Evolutionary conservation across 2,113 vertebrate species (phyloP), one percentile per base, ranked within the genome.

Genomic region (Equus quagga): DNA sequence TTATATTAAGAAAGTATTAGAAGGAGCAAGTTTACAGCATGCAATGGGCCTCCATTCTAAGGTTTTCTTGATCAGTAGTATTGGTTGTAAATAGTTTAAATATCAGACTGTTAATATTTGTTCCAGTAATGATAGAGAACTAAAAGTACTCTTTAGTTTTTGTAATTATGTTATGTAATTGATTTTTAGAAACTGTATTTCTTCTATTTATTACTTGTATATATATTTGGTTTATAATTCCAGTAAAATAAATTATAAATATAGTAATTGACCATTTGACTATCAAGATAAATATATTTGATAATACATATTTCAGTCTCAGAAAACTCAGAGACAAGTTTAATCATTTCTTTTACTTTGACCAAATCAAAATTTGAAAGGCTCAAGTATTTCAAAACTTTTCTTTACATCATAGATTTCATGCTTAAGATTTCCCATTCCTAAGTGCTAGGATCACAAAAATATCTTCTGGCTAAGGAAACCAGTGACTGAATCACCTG

Each of bases 371-470:
- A 67, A 94, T 89, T 93, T 95, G 24, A 82, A 90, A 78, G 56
- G 2, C 24, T 81, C 10, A 95, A 23, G 15, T 80, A 54, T 89
- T 91, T 91, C 41, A 76, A 15, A 91, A 91, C 41, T 90, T 84
- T 78, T 85, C 2, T 85, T 90, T 93, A 73, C 2, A 24, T 90
- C 46, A 56, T 85, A 85, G 46, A 46, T 87, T 96, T 92, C 11
- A 82, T 96, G 91, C 51, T 84, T 96, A 87, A 51, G 12, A 80
- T 95, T 96, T 89, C 64, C 33, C 73, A 83, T 96, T 92, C 65
- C 65, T 80, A 58, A 92, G 31, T 62, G 73, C 2, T 51, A 31
- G 70, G n/a, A 49, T 94, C 51, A 78, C 15, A 87, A 60, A 96
- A 88, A 83, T 64, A n/a, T 41, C 31, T 93, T 82, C 21, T 51